Evolutionary conservation across 2,888 invertebrate species (phyloP).

Genomic region (Oeneis ivallda): DNA sequence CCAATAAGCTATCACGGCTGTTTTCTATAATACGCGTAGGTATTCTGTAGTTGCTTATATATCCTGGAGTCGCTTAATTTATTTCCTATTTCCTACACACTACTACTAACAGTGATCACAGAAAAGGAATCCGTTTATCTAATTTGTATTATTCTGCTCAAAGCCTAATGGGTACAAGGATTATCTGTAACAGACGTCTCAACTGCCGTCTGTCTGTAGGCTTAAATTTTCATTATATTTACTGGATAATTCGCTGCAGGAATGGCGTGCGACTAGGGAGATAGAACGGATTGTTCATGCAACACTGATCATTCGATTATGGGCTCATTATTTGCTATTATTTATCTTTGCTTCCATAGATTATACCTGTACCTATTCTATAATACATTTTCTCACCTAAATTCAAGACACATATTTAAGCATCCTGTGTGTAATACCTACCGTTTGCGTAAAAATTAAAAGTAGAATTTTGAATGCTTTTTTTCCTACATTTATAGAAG

Average conservation of each 20-base stretch:
- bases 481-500: too few relatives aligned
- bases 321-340: slow-evolving; percentile 31
- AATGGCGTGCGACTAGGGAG: slow-evolving; percentile 66
- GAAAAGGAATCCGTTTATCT: slow-evolving; percentile 42
- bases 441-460: too few relatives aligned
- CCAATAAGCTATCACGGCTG: too few relatives aligned
- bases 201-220: slow-evolving; percentile 63
- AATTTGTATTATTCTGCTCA: slow-evolving; percentile 64
- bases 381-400: not conserved
- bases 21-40: too few relatives aligned
- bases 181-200: slow-evolving; percentile 74
- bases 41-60: not conserved
- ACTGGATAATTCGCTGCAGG: slow-evolving; percentile 77
- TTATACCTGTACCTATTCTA: not conserved
- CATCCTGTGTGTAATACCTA: too few relatives aligned
- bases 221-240: slow-evolving; percentile 82
- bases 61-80: not conserved
- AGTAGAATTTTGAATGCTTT: too few relatives aligned
- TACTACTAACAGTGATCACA: slow-evolving; percentile 11
- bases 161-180: slow-evolving; percentile 59
- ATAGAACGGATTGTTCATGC: slow-evolving; percentile 77
- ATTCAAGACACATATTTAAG: too few relatives aligned
- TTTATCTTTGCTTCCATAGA: slow-evolving; percentile 19
- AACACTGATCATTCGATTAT: slow-evolving; percentile 68
- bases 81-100: slow-evolving; percentile 3